Base-by-base conservation (phyloP, 2,888 invertebrate species). In the Orthosia cruda region DNA sequence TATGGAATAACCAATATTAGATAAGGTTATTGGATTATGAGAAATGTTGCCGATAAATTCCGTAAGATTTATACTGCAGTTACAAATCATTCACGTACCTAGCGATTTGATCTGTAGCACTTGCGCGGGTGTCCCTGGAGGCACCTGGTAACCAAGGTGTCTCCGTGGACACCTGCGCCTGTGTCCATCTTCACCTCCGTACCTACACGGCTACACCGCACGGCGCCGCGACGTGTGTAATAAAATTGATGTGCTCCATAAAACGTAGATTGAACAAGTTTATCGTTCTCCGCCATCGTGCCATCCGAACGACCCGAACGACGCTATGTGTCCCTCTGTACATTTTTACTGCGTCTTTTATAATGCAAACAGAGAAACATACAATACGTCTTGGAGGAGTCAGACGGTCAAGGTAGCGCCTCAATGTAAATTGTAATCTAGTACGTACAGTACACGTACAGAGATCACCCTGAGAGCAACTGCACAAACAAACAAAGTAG, bases 241-340 rank as follows among this genome's bases (percentile, higher is more conserved):
- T 74, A 80, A 84, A 75, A 74, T 80, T 80, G 50, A 74, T 80
- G 75, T 54, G 66, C 65, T 59, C n/a, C 80, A 83, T 84, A 86
- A 84, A 84, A 84, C 61, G 47, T 84, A 65, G 84, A 84, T 80
- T 76, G 84, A 66, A 64, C 62, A 71, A 71, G 70, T 86, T 84
- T 80, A 86, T 84, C 66, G 75, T 64, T 58, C 20, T 23, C 13
- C 63, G n/a, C n/a, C n/a, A n/a, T n/a, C 40, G 61, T 45, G 23
- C 61, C 7, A 71, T 71, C 61, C 59, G 32, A 7, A 32, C 32
- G n/a, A 15, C 54, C 26, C 57, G 26, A 32, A 20, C 45, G 20
- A 1, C 12, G n/a, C 54, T 50, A 23, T 47, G 66, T 63, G 47
- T 55, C 63, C 63, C 69, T 64, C 50, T 61, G 57, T 71, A 59